Evolutionary conservation across 2,113 vertebrate species (phyloP), one percentile per base, ranked within the genome.

Genomic region (Plestiodon gilberti): DNA sequence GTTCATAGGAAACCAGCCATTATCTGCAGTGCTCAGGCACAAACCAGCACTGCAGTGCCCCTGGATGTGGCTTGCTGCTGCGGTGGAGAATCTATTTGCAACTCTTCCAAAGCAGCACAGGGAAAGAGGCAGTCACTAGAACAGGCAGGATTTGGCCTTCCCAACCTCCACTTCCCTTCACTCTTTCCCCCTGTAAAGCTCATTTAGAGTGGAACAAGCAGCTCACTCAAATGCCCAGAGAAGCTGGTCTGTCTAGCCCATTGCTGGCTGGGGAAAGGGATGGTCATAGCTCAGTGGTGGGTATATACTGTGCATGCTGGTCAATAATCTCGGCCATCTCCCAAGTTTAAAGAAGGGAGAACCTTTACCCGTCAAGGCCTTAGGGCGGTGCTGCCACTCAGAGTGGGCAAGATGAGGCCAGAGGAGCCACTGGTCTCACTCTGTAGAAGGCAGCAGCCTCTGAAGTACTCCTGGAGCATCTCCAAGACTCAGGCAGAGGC

Each of bases 21-120:
- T 93, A 89, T 81, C 89, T 84, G 87, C 73, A 84, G 83, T 80
- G 82, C 90, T 90, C 83, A 90, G 85, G 89, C 17, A 80, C 59
- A 73, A 87, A 85, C 90, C 79, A 81, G 90, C 48, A 15, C 81
- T 28, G 70, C 67, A 6, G 3, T 17, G 67, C 65, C 89, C 91
- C 91, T 17, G 73, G 87, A 75, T 86, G 84, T 18, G 2, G 28
- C 30, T 78, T 75, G 48, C 84, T 77, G 73, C 55, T 78, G 80
- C 30, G 79, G 78, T 57, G 87, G 57, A 84, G 7, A 18, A 84
- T 57, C 91, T 90, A 33, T 40, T 57, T 40, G 57, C 84, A 83
- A 74, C 33, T 57, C 62, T 89, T 79, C 43, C 38, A 35, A 61
- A 33, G 59, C 33, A 73, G 33, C 25, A n/a, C 76, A 17, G 6